Base-by-base conservation (phyloP, 2,113 vertebrate genomes). In the Pterocles orientalis region DNA sequence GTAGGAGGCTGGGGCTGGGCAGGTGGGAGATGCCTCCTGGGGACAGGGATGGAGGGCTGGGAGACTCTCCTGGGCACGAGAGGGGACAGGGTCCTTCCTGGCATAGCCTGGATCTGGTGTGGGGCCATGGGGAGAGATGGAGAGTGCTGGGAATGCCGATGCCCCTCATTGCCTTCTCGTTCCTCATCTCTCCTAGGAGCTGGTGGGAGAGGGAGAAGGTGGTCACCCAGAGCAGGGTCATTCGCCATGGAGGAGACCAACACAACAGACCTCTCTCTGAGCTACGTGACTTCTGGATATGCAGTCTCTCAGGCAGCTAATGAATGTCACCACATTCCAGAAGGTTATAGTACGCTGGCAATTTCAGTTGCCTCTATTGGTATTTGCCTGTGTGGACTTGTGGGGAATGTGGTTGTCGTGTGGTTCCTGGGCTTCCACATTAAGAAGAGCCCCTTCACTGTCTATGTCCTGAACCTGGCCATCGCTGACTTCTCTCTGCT, bases 401-500 rank as follows among this genome's bases (percentile, higher is more conserved):
- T 69, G 43, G 97, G 96, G 34, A 98, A 98, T 5, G 58, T 69
- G 31, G 56, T 97, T 45, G 95, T 98, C 23, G 5, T 98, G 47
- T 94, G 94, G 88, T 92, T 97, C 20, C 88, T 98, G 10, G 73
- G 96, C 79, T 97, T 97, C 78, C 95, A 92, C 39, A 90, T 95
- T 53, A 97, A 96, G 92, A 92, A 92, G 73, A 98, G 45, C 21
- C 93, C 94, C 21, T 97, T 97, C 88, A 96, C 97, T 5, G 6
- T 94, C 79, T 98, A 97, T 23, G 78, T 97, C 78, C 89, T 98
- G 54, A 98, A 98, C 60, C 76, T 98, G 94, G 95, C 98, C 16
- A 16, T 93, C 12, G 94, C 98, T 4, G 97, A 98, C 70, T 82
- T 88, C 20, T 83, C 69, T 85, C 34, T 97, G 91, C 88, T 82